Evolutionary conservation across 2,888 invertebrate species (phyloP).

Genomic region (Bruchidius siliquastri): DNA sequence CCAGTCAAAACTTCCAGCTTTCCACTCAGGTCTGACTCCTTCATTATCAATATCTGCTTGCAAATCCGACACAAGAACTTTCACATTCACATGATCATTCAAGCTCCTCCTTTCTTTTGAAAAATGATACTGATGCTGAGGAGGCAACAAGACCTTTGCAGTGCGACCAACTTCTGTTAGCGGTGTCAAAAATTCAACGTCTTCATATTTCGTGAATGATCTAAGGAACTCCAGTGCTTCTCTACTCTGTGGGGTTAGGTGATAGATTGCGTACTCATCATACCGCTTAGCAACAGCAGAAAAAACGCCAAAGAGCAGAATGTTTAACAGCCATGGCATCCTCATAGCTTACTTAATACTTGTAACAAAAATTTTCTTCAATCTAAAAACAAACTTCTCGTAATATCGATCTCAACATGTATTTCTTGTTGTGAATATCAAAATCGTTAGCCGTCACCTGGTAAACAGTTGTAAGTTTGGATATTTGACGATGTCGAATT

Average conservation of each 20-base stretch:
- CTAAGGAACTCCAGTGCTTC: neutral
- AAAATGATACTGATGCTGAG: neutral
- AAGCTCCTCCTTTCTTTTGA: neutral
- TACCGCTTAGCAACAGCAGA: neutral
- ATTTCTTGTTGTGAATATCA: too few relatives aligned
- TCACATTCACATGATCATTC: neutral
- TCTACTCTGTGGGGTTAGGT: neutral
- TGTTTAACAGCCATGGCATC: neutral
- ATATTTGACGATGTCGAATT: too few relatives aligned
- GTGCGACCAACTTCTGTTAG: neutral
- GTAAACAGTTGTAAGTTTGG: too few relatives aligned
- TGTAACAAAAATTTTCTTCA: too few relatives aligned
- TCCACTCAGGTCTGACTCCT: neutral
- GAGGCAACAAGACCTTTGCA: neutral
- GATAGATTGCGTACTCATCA: neutral
- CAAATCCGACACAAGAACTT: neutral
- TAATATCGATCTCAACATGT: too few relatives aligned
- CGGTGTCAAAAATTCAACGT: neutral
- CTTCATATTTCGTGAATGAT: neutral
- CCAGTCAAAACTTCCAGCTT: neutral
- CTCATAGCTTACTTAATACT: too few relatives aligned
- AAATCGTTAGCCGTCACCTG: too few relatives aligned
- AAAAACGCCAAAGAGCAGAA: neutral
- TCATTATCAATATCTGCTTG: neutral
- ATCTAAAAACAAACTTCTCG: too few relatives aligned